Percentiles rank a stretch among this genome's conserved stretches.
Conservation (phyloP, 30 jellyfish, hydroid and myxozoan species). For the Pelagia noctiluca region DNA sequence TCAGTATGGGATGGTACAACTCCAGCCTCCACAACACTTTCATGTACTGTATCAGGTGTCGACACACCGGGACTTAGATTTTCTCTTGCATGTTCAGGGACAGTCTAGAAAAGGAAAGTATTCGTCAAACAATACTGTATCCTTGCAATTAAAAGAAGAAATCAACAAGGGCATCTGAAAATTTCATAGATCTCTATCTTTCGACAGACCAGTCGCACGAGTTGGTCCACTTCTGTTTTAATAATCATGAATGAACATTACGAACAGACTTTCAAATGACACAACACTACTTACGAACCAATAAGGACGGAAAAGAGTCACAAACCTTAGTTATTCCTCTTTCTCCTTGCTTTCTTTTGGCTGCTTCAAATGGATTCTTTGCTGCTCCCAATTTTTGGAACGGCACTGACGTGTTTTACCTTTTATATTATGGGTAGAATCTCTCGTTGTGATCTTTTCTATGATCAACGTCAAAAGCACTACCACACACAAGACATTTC, state of each 20-base stretch:
- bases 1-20: conserved; percentile 16
- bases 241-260: neutral
- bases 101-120: neutral
- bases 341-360: conserved; percentile 45
- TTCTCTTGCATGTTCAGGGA: conserved; percentile 25
- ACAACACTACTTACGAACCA: conserved; percentile 10
- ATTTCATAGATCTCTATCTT: neutral
- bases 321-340: conserved; percentile 10
- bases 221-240: neutral
- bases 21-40: conserved; percentile 17
- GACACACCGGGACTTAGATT: neutral
- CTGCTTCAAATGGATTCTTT: conserved; percentile 55
- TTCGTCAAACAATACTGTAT: conserved; percentile 23
- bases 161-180: neutral
- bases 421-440: conserved; percentile 15
- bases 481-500: conserved; percentile 28
- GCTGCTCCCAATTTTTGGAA: conserved; percentile 36
- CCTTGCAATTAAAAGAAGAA: neutral
- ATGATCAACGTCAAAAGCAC: conserved; percentile 22
- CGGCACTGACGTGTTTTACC: conserved; percentile 25
- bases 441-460: conserved; percentile 26
- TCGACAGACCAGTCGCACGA: neutral
- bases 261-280: neutral
- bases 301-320: conserved; percentile 2
- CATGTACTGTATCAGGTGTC: conserved; percentile 7